Evolutionary conservation across 2,888 invertebrate genomes (phyloP).

Genomic region (Drosophila mettleri): DNA sequence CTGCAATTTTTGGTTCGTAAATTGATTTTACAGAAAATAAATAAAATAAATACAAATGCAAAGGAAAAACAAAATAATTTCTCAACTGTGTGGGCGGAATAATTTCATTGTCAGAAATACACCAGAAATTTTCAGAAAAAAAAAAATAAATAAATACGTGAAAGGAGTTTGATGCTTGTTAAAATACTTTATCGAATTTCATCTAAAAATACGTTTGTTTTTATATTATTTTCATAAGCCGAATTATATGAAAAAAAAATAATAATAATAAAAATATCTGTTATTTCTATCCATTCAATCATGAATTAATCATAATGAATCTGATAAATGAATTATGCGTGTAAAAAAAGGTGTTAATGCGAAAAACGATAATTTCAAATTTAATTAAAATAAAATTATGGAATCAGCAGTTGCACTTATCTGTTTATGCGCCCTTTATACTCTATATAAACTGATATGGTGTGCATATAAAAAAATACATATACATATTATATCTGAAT

Average conservation of each 20-base stretch:
- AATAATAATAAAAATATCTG: too few relatives aligned
- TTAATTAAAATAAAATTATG: not conserved
- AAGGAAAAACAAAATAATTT: not conserved
- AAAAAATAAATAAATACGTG: not conserved
- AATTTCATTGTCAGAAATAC: too few relatives aligned
- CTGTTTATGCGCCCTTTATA: not conserved
- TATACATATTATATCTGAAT: not conserved
- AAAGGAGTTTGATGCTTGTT: not conserved
- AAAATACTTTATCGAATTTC: not conserved
- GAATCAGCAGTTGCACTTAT: not conserved
- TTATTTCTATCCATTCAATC: not conserved
- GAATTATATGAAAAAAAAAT: not conserved
- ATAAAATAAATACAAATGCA: not conserved
- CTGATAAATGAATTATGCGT: too few relatives aligned
- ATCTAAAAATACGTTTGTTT: too few relatives aligned
- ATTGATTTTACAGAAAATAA: too few relatives aligned
- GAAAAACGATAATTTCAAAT: not conserved
- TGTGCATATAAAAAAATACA: too few relatives aligned
- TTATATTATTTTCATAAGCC: too few relatives aligned
- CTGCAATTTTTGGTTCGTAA: conserved; percentile 81
- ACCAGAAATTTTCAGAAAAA: not conserved
- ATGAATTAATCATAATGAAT: not conserved
- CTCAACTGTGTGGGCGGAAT: not conserved
- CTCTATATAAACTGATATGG: not conserved
- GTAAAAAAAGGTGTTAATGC: not conserved